These are phyloP conservation scores for Eunapius fragilis DNA, from an alignment of 37 sponge, comb jelly and placozoan species.

Conservation along the genomic window DNA sequence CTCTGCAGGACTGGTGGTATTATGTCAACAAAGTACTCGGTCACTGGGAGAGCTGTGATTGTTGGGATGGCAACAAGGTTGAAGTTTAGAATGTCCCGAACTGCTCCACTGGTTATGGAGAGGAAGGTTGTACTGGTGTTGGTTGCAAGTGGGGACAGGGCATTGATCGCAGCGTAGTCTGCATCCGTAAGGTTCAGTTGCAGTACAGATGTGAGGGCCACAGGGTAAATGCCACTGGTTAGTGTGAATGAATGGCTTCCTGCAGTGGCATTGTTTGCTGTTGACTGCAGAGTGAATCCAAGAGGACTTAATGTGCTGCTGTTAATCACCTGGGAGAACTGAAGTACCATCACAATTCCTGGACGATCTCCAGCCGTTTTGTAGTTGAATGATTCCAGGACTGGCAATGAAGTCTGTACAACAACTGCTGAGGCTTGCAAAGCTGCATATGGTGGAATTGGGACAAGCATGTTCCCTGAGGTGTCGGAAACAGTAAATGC, in stretches of 20 bases:
- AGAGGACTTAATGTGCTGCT: constrained; percentile 42
- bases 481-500: constrained; percentile 57
- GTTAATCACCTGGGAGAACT: constrained; percentile 79
- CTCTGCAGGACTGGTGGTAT: constrained; percentile 51
- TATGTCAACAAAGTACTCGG: constrained; percentile 69
- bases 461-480: constrained; percentile 64
- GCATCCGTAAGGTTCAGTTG: constrained; percentile 59
- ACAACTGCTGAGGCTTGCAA: constrained; percentile 32
- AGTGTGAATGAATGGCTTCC: constrained; percentile 24
- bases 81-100: constrained; percentile 50
- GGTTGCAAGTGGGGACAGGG: constrained; percentile 44
- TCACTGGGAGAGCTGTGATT: constrained; percentile 54
- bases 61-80: constrained; percentile 40
- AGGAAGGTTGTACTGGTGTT: constrained; percentile 65
- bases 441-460: constrained; percentile 49
- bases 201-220: constrained; percentile 24
- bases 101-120: constrained; percentile 38
- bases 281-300: constrained; percentile 56
- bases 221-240: constrained; percentile 29
- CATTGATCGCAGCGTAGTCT: constrained; percentile 52
- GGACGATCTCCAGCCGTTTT: constrained; percentile 70
- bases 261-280: constrained; percentile 5
- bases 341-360: constrained; percentile 63
- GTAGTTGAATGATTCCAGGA: constrained; percentile 58
- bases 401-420: constrained; percentile 49